A percentile compares a stretch with the other conserved stretches of the same genome.
These are phyloP conservation scores for Botia almorhae DNA, from an alignment of 2,797 vertebrate species.

Conservation along the genomic window DNA sequence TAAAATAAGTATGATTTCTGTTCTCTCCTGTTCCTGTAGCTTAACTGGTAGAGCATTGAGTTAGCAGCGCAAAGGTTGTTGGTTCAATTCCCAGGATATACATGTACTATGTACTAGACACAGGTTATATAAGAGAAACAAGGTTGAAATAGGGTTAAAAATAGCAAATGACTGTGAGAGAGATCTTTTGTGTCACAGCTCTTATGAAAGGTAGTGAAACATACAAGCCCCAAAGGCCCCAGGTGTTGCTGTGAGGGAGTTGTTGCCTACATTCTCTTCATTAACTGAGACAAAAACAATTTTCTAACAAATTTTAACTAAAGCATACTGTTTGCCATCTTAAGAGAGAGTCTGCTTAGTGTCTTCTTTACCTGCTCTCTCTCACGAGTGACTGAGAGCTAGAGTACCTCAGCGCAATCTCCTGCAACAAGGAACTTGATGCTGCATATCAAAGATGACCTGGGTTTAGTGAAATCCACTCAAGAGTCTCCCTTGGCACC, in stretches of 20 bases:
- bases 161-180: neutral
- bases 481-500: conserved; percentile 30
- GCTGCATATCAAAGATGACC: conserved; percentile 68
- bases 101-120: neutral
- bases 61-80: no score
- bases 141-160: neutral
- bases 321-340: conserved; percentile 71
- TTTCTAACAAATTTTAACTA: conserved; percentile 65
- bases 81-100: no score
- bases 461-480: conserved; percentile 54
- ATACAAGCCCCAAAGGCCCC: conserved; percentile 54
- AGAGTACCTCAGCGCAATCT: conserved; percentile 52
- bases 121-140: neutral
- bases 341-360: conserved; percentile 65
- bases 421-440: conserved; percentile 62
- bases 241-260: conserved; percentile 51
- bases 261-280: conserved; percentile 53
- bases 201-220: conserved; percentile 1
- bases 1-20: neutral
- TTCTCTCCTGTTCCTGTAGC: neutral
- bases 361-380: conserved; percentile 52
- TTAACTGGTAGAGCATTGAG: no score
- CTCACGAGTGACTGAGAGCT: conserved; percentile 47
- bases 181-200: neutral
- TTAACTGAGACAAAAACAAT: conserved; percentile 60